Percentiles rank a stretch among this genome's conserved stretches.
Evolutionary conservation across 2,888 invertebrate genomes (phyloP).

Genomic region (Aproaerema taeniolella): DNA sequence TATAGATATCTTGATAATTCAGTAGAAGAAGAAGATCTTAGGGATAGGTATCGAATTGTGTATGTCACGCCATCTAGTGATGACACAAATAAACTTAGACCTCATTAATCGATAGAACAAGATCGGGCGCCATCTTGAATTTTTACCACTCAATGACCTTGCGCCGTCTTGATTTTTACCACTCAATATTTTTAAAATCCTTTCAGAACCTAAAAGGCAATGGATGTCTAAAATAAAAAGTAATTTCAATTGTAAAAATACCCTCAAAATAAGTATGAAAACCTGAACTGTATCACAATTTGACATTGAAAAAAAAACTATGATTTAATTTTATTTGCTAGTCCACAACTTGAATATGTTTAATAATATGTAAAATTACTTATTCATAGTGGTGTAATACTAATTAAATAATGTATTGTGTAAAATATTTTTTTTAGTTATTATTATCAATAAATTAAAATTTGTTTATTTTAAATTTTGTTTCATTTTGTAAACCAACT

Average conservation of each 20-base stretch:
- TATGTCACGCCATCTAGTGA: too few species aligned
- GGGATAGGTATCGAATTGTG: too few species aligned
- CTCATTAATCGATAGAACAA: too few species aligned
- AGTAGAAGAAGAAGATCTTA: too few species aligned
- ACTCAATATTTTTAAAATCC: too few species aligned
- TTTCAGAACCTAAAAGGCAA: conserved; percentile 1
- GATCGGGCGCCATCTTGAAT: too few species aligned
- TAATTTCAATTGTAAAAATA: not conserved
- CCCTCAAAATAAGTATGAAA: conserved; percentile 16
- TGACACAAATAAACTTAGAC: too few species aligned
- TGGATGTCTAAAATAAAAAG: conserved; percentile 7
- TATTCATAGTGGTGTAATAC: conserved; percentile 75
- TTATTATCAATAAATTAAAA: conserved; percentile 76
- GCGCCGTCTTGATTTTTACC: too few species aligned
- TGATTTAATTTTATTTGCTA: conserved; percentile 73
- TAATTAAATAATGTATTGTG: conserved; percentile 74
- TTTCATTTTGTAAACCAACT: conserved; percentile 23
- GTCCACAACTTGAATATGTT: conserved; percentile 72
- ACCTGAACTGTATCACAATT: conserved; percentile 32
- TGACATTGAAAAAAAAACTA: conserved; percentile 36
- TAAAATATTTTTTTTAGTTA: conserved; percentile 74
- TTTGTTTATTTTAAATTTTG: conserved; percentile 70
- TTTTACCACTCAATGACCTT: too few species aligned
- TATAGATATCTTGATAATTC: too few species aligned
- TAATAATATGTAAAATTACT: too few species aligned